Conservation (phyloP, 2,888 invertebrate genomes). For the Drosophila nigricruria region DNA sequence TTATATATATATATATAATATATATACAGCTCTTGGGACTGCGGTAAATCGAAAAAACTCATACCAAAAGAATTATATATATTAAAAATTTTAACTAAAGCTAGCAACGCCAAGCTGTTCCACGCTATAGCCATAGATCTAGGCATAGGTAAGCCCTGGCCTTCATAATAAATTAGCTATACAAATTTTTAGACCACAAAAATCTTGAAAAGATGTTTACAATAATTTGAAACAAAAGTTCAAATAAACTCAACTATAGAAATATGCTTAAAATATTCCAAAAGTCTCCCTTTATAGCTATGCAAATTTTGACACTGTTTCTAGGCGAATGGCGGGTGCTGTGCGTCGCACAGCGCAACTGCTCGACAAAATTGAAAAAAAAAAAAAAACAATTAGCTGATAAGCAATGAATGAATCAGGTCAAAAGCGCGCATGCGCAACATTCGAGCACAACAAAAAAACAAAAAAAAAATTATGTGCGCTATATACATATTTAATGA, state of each 20-base stretch:
- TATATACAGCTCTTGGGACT: too few species aligned
- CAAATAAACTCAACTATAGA: neutral
- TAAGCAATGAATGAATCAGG: conserved; percentile 66
- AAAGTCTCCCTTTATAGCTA: neutral
- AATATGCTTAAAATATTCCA: neutral
- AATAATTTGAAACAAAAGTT: neutral
- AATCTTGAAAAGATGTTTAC: neutral
- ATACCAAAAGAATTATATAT: too few species aligned
- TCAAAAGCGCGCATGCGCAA: conserved; percentile 74
- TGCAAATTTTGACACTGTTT: conserved; percentile 31
- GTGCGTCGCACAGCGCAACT: conserved; percentile 12
- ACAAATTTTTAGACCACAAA: too few species aligned
- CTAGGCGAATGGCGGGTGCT: conserved; percentile 19
- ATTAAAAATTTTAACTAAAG: too few species aligned
- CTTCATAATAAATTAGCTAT: neutral
- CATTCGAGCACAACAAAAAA: conserved; percentile 32
- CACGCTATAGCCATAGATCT: neutral
- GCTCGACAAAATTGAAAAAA: conserved; percentile 14
- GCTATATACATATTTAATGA: conserved; percentile 19
- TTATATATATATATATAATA: too few species aligned
- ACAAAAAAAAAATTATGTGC: conserved; percentile 11
- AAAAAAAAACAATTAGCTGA: conserved; percentile 45
- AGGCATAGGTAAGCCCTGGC: neutral
- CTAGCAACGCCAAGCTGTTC: neutral
- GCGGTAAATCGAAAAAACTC: too few species aligned